Evolutionary conservation across 2,888 invertebrate genomes (phyloP).

Genomic region (Nomada ruficornis): DNA sequence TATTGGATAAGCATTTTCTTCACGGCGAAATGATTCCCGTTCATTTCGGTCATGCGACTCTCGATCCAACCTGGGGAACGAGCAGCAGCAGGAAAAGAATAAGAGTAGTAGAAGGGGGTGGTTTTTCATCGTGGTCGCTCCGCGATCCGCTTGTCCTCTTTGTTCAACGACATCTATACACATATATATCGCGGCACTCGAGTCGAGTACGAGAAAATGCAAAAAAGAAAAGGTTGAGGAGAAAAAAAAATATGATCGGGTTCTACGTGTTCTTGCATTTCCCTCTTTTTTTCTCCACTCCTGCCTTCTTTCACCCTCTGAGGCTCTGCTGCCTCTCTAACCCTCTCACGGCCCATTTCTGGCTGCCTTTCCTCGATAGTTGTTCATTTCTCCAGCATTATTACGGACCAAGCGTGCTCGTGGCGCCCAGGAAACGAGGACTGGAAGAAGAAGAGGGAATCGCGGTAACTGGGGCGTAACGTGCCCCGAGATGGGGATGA

Average conservation of each 20-base stretch:
- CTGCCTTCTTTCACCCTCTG: neutral
- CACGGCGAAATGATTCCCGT: neutral
- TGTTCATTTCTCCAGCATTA: slow-evolving; percentile 34
- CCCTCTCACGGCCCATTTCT: slow-evolving; percentile 5
- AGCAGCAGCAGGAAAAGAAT: slow-evolving; percentile 45
- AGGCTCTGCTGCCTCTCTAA: neutral
- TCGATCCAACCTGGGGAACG: slow-evolving; percentile 32
- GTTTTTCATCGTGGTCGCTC: slow-evolving; percentile 58
- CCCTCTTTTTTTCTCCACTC: slow-evolving; percentile 2
- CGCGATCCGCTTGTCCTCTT: slow-evolving; percentile 41
- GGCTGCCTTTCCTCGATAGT: slow-evolving; percentile 7
- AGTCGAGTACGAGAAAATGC: slow-evolving; percentile 42
- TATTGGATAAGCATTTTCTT: too few species aligned
- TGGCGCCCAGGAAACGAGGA: neutral
- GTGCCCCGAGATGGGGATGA: neutral
- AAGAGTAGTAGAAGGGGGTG: slow-evolving; percentile 38
- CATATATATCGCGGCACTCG: slow-evolving; percentile 7
- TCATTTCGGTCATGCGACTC: too few species aligned
- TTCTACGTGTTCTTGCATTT: slow-evolving; percentile 22
- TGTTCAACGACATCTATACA: slow-evolving; percentile 17
- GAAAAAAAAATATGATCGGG: neutral
- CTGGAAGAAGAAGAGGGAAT: slow-evolving; percentile 45
- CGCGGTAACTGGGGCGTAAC: slow-evolving; percentile 71
- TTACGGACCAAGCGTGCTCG: slow-evolving; percentile 29
- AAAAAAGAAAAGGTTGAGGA: slow-evolving; percentile 26